Evolutionary conservation across 2,888 invertebrate species (phyloP), one percentile per base, ranked within the genome.

Genomic region (Latrodectus elegans): DNA sequence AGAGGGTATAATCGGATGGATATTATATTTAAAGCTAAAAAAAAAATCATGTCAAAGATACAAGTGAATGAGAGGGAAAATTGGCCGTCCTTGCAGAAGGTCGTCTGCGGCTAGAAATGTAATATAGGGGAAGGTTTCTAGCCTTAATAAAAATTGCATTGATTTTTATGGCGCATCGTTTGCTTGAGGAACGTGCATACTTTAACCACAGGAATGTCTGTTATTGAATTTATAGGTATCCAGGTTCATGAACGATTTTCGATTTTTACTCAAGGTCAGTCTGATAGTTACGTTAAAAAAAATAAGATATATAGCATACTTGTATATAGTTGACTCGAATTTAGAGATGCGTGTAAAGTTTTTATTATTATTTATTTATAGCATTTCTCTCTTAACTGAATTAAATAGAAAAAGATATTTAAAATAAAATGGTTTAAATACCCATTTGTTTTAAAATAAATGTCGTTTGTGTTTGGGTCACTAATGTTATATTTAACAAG

Each of bases 71-170:
- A 73, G 22, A 6, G 55, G 49, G 26, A 70, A 70, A 49, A 70
- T 26, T 55, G 55, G 8, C 55, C 73, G 53, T 55, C 74, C 74
- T 74, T 74, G 74, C 15, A 55, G 74, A 74, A 74, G 74, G 74
- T 74, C 74, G 74, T 60, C 51, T 60, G 74, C 74, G 74, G 55
- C 53, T 52, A 60, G 60, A 3, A n/a, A 60, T 15, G 60, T 6
- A 15, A 60, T n/a, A n/a, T n/a, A 15, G 60, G 60, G 60, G 60
- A 60, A 60, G 14, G n/a, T 60, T 60, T 15, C 14, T 15, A 4
- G 15, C n/a, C 9, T 60, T 60, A 60, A 60, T 60, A n/a, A 60
- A 38, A 9, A 60, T 60, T 15, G 60, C n/a, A 60, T 38, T 38
- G 38, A 38, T 38, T 38, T 38, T 38, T 38, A 38, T 38, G 38